Evolutionary conservation across 2,888 invertebrate species (phyloP), one percentile per base, ranked within the genome.

Genomic region (Apodemia hepburni): DNA sequence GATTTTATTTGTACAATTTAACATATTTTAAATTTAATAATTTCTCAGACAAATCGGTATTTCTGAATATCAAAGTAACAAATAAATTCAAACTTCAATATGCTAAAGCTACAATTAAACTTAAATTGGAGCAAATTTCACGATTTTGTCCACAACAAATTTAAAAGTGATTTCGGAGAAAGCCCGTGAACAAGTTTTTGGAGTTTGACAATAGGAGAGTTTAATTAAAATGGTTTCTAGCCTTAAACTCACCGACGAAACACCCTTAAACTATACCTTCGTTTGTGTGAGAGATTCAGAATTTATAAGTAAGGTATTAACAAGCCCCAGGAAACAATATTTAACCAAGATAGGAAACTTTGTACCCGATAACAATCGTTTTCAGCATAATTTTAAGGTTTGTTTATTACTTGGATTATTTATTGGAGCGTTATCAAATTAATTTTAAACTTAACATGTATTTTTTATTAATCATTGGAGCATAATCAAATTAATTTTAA

Each of bases 211-310:
- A 57, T 57, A n/a, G 57, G n/a, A 8, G 57, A 57, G 57, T 29
- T 57, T 29, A 57, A 57, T 57, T 57, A 57, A 57, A 54, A 57
- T 27, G 57, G 57, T 57, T 57, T 57, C 29, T 57, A 57, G 57
- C n/a, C 27, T 57, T 22, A 22, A 22, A 15, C 57, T 57, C n/a
- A n/a, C n/a, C n/a, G n/a, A n/a, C n/a, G n/a, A n/a, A n/a, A n/a
- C n/a, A n/a, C n/a, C n/a, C 27, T 57, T 22, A 22, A 22, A 15
- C 57, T 57, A 57, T 29, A 57, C 8, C 57, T 29, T 29, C 15
- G 54, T 54, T 54, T 54, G 12, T 12, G 7, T 27, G 54, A 22
- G 54, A 22, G 22, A 15, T 27, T 15, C 54, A 11, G 27, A 54
- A 54, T 54, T 54, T 54, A 54, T 15, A 54, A 54, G 54, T 12